Percentiles rank a stretch among this genome's conserved stretches.
These are phyloP conservation scores for Tiaroga cobitis DNA, from an alignment of 2,797 vertebrate species.

Conservation along the genomic window DNA sequence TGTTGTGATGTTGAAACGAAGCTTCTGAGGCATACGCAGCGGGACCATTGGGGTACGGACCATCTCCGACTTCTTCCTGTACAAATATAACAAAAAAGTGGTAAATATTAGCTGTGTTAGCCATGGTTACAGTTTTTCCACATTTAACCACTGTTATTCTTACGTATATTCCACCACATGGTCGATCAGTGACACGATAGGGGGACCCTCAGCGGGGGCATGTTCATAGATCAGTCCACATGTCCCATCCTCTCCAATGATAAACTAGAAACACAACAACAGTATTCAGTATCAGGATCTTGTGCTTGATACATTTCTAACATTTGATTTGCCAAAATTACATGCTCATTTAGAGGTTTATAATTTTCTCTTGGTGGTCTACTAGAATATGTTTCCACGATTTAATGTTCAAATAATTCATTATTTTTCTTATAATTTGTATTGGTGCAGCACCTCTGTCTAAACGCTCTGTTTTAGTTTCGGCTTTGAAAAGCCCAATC, in stretches of 20 bases:
- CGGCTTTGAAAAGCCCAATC: not conserved
- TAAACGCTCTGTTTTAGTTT: not conserved
- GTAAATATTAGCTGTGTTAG: not conserved
- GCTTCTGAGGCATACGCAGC: slow-evolving; percentile 85
- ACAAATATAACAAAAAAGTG: not conserved
- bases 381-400: not conserved
- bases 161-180: slow-evolving; percentile 93
- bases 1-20: slow-evolving; percentile 90
- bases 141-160: slow-evolving; percentile 64
- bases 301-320: not conserved
- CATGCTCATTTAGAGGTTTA: not conserved
- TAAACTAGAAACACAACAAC: slow-evolving; percentile 79
- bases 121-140: not conserved
- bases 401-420: not conserved
- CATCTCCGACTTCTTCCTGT: slow-evolving; percentile 82
- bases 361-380: not conserved
- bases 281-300: not conserved
- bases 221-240: slow-evolving; percentile 94
- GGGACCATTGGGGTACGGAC: slow-evolving; percentile 74
- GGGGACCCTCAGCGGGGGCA: slow-evolving; percentile 91
- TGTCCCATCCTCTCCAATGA: slow-evolving; percentile 92
- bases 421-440: not conserved
- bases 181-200: slow-evolving; percentile 89
- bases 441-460: not conserved
- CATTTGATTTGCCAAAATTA: not conserved